phyloP scores from a whole-genome alignment of 2,888 invertebrate genomes.

The Acleris sparsana region DNA sequence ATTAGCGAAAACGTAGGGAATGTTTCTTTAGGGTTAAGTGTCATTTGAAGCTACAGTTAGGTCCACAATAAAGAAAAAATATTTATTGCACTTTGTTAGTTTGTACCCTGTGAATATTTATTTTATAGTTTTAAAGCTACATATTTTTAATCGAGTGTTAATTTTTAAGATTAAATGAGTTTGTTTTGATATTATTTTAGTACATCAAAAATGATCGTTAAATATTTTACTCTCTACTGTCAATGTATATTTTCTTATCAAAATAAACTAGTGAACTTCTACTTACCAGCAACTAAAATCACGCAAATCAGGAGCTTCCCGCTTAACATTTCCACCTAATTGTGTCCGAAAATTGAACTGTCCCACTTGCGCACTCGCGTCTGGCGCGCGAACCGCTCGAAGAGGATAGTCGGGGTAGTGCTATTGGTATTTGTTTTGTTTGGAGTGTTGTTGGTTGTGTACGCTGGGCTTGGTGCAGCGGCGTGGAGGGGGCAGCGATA shows the following conservation, averaged over 20 bases:
- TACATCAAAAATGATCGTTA: too few species aligned
- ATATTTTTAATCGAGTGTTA: too few species aligned
- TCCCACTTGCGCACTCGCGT: constrained; percentile 45
- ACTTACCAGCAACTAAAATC: constrained; percentile 73
- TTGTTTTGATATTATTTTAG: too few species aligned
- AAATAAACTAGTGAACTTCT: background rate
- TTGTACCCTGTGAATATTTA: too few species aligned
- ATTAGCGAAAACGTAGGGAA: background rate
- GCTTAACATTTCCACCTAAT: constrained; percentile 77
- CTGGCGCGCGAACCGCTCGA: constrained; percentile 15
- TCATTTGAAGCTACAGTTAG: too few species aligned
- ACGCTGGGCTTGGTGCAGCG: constrained; percentile 72
- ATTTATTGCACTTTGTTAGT: too few species aligned
- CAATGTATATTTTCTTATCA: background rate
- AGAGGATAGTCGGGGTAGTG: constrained; percentile 33
- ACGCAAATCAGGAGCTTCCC: constrained; percentile 67
- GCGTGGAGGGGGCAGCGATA: constrained; percentile 65
- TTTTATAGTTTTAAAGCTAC: too few species aligned
- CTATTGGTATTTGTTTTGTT: constrained; percentile 41
- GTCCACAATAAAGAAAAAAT: too few species aligned
- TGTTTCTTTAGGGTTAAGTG: too few species aligned
- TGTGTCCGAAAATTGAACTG: constrained; percentile 54
- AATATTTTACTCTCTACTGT: too few species aligned
- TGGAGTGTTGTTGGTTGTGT: constrained; percentile 60
- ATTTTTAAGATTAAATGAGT: too few species aligned